Percentiles rank a stretch among this genome's conserved stretches.
Evolutionary conservation across 2,888 invertebrate genomes (phyloP).

Genomic region (Colletes collaris): DNA sequence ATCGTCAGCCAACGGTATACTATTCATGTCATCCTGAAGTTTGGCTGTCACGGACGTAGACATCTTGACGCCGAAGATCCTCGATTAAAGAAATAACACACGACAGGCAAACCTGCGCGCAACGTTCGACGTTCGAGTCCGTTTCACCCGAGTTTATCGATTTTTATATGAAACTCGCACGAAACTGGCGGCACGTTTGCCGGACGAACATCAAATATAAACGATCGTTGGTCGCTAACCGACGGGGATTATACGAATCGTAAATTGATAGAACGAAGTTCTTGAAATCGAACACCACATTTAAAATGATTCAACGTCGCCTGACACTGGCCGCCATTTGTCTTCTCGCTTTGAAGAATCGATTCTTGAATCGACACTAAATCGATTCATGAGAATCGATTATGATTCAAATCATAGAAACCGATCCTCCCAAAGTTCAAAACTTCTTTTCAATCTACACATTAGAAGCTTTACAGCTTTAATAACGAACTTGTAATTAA

Average conservation of each 20-base stretch:
- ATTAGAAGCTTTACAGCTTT: too few species aligned
- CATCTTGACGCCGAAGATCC: constrained; percentile 56
- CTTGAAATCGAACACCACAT: not conserved
- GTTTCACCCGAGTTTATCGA: constrained; percentile 53
- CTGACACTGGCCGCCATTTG: constrained; percentile 32
- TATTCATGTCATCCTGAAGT: constrained; percentile 90
- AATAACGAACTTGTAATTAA: too few species aligned
- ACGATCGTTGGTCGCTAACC: not conserved
- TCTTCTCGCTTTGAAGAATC: not conserved
- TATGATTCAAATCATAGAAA: too few species aligned
- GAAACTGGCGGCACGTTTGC: not conserved
- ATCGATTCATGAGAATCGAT: too few species aligned
- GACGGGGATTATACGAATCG: not conserved
- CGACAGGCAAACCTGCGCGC: constrained; percentile 55
- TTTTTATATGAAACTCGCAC: constrained; percentile 26
- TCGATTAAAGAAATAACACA: constrained; percentile 47
- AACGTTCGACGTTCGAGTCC: constrained; percentile 28
- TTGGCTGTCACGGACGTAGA: constrained; percentile 82
- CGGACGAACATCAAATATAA: not conserved
- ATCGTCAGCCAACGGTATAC: constrained; percentile 95
- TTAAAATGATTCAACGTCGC: constrained; percentile 5
- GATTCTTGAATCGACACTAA: too few species aligned
- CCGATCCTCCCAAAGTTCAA: too few species aligned
- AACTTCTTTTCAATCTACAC: too few species aligned
- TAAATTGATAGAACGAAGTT: not conserved